These are phyloP conservation scores for Galbula dea DNA, from an alignment of 2,113 vertebrate species.

Conservation along the genomic window DNA sequence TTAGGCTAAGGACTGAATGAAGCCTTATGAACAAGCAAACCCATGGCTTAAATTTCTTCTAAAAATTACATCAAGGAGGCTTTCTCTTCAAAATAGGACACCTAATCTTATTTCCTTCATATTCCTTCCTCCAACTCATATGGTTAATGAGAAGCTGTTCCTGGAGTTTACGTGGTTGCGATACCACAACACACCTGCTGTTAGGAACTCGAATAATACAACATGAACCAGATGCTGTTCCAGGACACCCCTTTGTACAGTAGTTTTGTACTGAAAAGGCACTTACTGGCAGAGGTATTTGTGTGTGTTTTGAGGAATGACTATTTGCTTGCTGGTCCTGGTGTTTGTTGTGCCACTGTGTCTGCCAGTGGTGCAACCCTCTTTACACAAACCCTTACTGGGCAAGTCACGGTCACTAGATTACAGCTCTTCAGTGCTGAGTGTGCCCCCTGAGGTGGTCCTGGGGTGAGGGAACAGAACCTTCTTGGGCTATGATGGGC, in stretches of 20 bases:
- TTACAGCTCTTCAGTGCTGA: constrained; percentile 15
- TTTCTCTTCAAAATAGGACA: not conserved
- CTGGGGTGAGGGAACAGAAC: not conserved
- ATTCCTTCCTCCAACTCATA: not conserved
- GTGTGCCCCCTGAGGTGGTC: not conserved
- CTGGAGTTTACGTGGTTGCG: fast-evolving
- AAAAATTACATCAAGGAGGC: not conserved
- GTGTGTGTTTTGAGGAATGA: not conserved
- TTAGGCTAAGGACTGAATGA: not conserved
- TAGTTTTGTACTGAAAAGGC: not conserved
- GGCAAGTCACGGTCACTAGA: not conserved
- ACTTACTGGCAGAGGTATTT: not conserved
- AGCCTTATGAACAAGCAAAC: not conserved
- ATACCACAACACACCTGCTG: not conserved
- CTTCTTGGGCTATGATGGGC: not conserved
- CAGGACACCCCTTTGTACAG: not conserved
- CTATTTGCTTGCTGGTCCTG: not conserved
- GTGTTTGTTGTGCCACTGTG: constrained; percentile 39
- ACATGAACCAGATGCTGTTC: not conserved
- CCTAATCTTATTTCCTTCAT: not conserved
- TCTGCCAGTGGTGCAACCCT: constrained; percentile 18
- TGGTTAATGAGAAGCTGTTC: not conserved
- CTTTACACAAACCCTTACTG: constrained; percentile 2
- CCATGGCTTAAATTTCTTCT: not conserved
- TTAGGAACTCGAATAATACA: not conserved